Base-by-base conservation (phyloP, 2,888 invertebrate genomes). In the Liopterus haemorrhoidalis region DNA sequence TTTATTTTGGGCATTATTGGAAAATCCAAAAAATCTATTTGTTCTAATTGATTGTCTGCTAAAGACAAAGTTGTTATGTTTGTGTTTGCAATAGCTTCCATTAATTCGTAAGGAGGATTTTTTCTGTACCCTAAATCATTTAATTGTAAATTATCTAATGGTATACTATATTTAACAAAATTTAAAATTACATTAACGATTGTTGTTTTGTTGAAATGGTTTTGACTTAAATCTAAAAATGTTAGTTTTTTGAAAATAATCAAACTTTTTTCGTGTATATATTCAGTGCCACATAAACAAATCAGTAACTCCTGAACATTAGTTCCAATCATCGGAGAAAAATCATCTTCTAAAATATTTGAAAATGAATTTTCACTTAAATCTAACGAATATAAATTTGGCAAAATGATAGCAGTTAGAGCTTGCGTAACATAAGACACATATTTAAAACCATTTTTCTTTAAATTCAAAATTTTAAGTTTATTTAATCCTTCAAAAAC, bases 41-140 rank as follows among this genome's bases (percentile, higher is more conserved):
- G 59, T 62, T 76, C 75, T 54, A 79, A 77, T 52, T 75, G 75
- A 56, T 79, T 79, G 35, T 70, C 61, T 0, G 72, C 66, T 30
- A 79, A 57, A 39, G 65, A 66, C 31, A 79, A 60, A 35, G 64
- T 61, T 19, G 65, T 70, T 30, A 78, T 69, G 2, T 71, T 73
- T 0, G 74, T 70, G 11, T 68, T 62, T 4, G 75, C 72, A 37
- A 79, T 71, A 1, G 71, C 64, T 45, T 71, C 59, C 55, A 79
- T 59, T 4, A 79, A 56, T 3, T 59, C 51, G 45, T 55, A 67
- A 0, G 76, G 76, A 1, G 73, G 70, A 15, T 63, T 59, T 56
- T 71, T 74, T 30, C 74, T 66, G 43, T 77, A 75, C 1, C 75
- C 76, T 61, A 74, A 68, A 3, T 70, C 70, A 12, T 71, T 71